phyloP scores from a whole-genome alignment of 2,797 vertebrate genomes.

The Synaphobranchus kaupii region DNA sequence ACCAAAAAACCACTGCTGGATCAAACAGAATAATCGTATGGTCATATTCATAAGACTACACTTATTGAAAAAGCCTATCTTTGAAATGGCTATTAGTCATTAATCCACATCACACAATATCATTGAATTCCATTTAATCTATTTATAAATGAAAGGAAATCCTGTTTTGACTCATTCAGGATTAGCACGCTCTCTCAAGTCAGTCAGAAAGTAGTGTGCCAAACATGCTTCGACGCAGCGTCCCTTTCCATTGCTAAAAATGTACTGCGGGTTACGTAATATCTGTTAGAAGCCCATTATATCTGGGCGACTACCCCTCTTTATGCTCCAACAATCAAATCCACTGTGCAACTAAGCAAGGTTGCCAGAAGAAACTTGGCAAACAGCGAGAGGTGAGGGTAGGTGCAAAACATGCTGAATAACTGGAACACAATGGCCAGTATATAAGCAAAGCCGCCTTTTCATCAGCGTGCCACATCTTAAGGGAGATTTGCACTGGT shows the following conservation, averaged over 20 bases:
- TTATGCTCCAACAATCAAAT: constrained; percentile 6
- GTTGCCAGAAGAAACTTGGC: constrained; percentile 1
- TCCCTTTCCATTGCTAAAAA: neutral
- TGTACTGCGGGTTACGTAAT: neutral
- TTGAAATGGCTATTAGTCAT: too few relatives aligned
- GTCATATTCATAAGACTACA: neutral
- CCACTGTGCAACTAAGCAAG: neutral
- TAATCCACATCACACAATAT: neutral
- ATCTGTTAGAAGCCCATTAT: constrained; percentile 11
- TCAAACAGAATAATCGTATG: neutral
- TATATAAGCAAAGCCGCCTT: neutral
- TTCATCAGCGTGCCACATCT: neutral
- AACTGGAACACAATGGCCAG: neutral
- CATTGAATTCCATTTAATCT: neutral
- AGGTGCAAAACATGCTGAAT: neutral
- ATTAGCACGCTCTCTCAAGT: neutral
- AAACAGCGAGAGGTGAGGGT: neutral
- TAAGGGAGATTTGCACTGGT: neutral
- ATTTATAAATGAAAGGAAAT: neutral
- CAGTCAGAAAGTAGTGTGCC: neutral
- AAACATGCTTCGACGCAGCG: neutral
- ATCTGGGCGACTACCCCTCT: neutral
- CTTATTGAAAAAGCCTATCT: neutral
- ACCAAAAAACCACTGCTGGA: neutral
- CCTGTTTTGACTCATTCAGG: neutral